Conservation (phyloP, 2,113 vertebrate species). For the Sterna hirundo region DNA sequence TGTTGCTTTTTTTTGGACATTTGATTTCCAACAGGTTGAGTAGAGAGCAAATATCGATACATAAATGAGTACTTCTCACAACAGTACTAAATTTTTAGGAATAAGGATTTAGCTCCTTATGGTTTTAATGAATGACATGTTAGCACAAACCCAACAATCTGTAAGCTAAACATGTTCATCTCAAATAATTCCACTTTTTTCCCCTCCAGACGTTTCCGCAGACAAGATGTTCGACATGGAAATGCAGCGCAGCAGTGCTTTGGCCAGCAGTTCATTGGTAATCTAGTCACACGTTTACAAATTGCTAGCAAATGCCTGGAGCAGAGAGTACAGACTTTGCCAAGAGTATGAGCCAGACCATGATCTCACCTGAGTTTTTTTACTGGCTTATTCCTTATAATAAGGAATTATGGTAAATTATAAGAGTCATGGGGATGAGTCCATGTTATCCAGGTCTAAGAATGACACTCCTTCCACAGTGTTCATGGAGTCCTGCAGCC, state of each 20-base stretch:
- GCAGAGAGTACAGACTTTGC: neutral
- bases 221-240: conserved; percentile 95
- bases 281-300: neutral
- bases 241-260: conserved; percentile 96
- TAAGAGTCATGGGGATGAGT: neutral
- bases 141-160: neutral
- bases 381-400: neutral
- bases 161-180: neutral
- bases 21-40: neutral
- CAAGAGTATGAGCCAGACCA: neutral
- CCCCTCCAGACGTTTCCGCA: conserved; percentile 86
- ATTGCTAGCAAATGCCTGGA: neutral
- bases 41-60: neutral
- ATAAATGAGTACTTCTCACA: neutral
- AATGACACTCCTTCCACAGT: neutral
- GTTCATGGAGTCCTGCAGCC: neutral
- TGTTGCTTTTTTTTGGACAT: neutral
- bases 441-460: neutral
- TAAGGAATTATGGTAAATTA: neutral
- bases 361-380: neutral
- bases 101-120: neutral
- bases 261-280: conserved; percentile 92
- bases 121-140: neutral
- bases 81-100: neutral
- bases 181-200: neutral